Conservation (phyloP, 2,113 vertebrate species). For the Thermophis baileyi region DNA sequence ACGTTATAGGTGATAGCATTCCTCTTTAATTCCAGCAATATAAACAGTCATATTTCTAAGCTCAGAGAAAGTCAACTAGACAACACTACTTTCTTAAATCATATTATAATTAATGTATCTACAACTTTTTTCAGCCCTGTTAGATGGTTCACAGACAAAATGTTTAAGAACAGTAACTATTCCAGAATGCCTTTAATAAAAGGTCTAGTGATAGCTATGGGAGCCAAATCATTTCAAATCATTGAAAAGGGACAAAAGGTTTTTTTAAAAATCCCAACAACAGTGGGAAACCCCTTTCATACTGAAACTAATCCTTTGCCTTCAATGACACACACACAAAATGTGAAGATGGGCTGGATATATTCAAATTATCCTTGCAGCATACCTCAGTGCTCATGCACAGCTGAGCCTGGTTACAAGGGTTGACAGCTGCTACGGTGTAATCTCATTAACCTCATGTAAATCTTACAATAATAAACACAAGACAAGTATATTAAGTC, state of each 20-base stretch:
- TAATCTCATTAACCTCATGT: slow-evolving; percentile 26
- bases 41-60: background rate
- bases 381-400: background rate
- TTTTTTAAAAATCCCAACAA: background rate
- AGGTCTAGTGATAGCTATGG: background rate
- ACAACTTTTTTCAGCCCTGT: background rate
- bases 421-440: background rate
- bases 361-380: background rate
- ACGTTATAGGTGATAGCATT: background rate
- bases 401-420: background rate
- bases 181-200: background rate
- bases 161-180: background rate
- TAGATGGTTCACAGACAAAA: background rate
- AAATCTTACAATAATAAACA: slow-evolving; percentile 16
- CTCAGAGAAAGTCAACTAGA: background rate
- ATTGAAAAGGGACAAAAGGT: background rate
- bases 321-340: background rate
- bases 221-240: background rate
- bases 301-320: background rate
- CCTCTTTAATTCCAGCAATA: background rate
- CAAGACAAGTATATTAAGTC: background rate
- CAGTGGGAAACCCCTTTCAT: background rate
- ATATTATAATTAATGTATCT: background rate
- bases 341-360: background rate
- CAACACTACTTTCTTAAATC: background rate